Conservation (phyloP, 2,113 vertebrate genomes). For the Camelus dromedarius region DNA sequence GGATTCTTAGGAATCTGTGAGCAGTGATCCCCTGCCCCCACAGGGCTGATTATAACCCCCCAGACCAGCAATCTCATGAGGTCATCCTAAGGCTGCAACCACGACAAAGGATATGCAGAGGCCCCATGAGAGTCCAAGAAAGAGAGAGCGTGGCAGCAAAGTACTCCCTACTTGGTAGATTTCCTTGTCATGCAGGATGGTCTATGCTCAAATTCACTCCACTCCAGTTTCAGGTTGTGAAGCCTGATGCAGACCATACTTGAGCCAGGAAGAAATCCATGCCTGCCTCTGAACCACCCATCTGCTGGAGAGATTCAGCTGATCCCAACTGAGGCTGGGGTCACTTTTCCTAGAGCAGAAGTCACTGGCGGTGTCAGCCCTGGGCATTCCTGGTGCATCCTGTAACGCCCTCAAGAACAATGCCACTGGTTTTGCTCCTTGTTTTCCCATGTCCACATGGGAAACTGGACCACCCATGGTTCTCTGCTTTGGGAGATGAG, state of each 20-base stretch:
- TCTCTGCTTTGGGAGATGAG: background rate
- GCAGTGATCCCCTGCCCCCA: background rate
- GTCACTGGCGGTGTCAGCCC: background rate
- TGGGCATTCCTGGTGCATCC: background rate
- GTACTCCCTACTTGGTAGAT: background rate
- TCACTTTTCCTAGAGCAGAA: background rate
- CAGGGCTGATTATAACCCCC: background rate
- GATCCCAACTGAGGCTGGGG: background rate
- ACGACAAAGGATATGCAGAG: background rate
- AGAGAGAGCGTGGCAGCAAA: accelerated
- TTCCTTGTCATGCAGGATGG: no score
- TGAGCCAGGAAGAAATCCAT: background rate
- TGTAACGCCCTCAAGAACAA: background rate
- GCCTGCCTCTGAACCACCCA: background rate
- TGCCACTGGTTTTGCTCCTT: background rate
- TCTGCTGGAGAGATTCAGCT: background rate
- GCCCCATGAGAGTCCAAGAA: no score
- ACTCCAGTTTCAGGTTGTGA: background rate
- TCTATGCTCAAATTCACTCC: background rate
- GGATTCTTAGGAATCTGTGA: background rate
- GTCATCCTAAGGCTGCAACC: background rate
- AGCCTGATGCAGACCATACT: background rate
- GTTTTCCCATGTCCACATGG: background rate
- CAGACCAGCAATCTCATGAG: background rate
- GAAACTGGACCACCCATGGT: background rate